These are phyloP conservation scores for Catocala nupta DNA, from an alignment of 2,888 invertebrate species.

Conservation along the genomic window DNA sequence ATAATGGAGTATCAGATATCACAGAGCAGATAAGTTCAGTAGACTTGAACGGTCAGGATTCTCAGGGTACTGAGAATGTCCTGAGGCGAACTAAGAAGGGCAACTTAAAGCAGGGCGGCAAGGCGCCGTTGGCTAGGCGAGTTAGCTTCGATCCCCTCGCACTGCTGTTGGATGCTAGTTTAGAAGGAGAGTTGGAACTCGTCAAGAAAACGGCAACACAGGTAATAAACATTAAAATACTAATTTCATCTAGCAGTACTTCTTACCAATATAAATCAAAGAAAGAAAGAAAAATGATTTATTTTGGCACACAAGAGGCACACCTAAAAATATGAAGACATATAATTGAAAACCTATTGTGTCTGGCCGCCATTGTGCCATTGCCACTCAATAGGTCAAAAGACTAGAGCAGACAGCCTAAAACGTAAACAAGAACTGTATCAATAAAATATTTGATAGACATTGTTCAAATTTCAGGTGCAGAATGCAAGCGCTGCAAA, in stretches of 20 bases:
- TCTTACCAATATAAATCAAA: too few relatives aligned
- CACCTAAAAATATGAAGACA: too few relatives aligned
- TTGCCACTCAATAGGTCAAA: too few relatives aligned
- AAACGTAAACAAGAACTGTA: too few relatives aligned
- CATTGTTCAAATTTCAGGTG: slow-evolving; percentile 83
- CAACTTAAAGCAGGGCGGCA: slow-evolving; percentile 92
- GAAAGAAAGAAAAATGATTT: too few relatives aligned
- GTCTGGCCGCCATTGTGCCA: too few relatives aligned
- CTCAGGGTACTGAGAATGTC: slow-evolving; percentile 86
- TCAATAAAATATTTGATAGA: not conserved
- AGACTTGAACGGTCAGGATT: slow-evolving; percentile 84
- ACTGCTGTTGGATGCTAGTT: slow-evolving; percentile 97
- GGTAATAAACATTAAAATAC: slow-evolving; percentile 72
- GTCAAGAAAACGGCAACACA: slow-evolving; percentile 98
- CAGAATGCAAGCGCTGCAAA: slow-evolving; percentile 98
- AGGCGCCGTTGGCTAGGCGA: slow-evolving; percentile 91
- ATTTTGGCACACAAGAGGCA: too few relatives aligned
- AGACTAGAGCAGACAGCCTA: too few relatives aligned
- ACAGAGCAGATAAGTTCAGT: slow-evolving; percentile 84
- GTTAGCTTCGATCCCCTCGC: slow-evolving; percentile 99
- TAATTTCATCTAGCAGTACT: not conserved
- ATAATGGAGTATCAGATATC: slow-evolving; percentile 77
- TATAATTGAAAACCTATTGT: too few relatives aligned
- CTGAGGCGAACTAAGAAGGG: slow-evolving; percentile 91
- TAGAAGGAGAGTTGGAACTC: slow-evolving; percentile 98